phyloP scores from a whole-genome alignment of 2,113 vertebrate species.

The Eleginops maclovinus region DNA sequence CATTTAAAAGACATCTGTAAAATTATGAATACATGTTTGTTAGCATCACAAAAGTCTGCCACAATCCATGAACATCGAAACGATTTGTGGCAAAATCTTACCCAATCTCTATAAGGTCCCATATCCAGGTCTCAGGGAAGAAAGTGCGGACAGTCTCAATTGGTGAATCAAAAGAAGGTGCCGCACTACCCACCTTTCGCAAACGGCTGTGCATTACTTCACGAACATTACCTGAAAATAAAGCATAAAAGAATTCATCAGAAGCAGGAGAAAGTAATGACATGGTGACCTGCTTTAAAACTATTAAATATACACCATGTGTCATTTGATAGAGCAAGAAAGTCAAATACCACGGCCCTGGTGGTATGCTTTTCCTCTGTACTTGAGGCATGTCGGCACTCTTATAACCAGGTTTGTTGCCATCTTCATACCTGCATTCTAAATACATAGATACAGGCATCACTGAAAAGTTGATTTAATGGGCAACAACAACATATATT shows the following conservation, averaged over 20 bases:
- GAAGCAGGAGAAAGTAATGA: neutral
- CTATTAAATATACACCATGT: neutral
- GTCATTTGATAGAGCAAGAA: slow-evolving; percentile 68
- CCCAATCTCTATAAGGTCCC: slow-evolving; percentile 84
- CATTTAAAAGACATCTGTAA: no score
- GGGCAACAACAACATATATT: neutral
- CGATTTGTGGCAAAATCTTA: slow-evolving; percentile 63
- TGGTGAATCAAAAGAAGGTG: rapidly evolving
- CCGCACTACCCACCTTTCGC: no score
- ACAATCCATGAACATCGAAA: neutral
- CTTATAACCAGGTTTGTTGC: slow-evolving; percentile 69
- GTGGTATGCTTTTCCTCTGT: slow-evolving; percentile 54
- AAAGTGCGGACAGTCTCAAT: slow-evolving; percentile 79
- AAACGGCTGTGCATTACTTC: no score
- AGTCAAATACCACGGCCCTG: slow-evolving; percentile 31
- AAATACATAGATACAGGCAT: slow-evolving; percentile 36
- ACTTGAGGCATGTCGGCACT: slow-evolving; percentile 56
- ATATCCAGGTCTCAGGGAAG: slow-evolving; percentile 92
- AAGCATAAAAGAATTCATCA: neutral
- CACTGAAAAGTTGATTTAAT: neutral
- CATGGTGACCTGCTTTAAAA: neutral
- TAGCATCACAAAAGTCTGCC: no score
- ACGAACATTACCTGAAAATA: slow-evolving; percentile 10
- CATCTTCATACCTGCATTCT: slow-evolving; percentile 88
- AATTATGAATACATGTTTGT: no score